Base-by-base conservation (phyloP, 2,797 vertebrate species). In the Molossus molossus region DNA sequence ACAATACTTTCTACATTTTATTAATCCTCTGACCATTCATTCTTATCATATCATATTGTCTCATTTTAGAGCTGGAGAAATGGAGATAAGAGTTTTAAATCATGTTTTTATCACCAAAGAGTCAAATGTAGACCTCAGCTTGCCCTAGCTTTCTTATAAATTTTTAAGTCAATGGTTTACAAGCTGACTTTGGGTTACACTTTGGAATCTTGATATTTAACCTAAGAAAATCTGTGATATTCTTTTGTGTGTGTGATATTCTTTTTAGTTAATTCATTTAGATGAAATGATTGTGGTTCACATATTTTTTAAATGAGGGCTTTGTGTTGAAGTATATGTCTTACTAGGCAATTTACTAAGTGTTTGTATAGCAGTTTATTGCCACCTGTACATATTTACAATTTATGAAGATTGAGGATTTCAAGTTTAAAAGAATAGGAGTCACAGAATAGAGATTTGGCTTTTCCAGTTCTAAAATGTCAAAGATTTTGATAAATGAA, bases 181-280 rank as follows among this genome's bases (percentile, higher is more conserved):
- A 87, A 37, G 6, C 9, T 23, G 50, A 9, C 53, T 79, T 84
- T 76, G n/a, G n/a, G 8, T 92, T 79, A 33, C 73, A 65, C 15
- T 79, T 83, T 80, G 72, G 10, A 2, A 7, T 75, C 37, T 62
- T 84, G 65, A 87, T 82, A 84, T 90, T 87, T 86, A 75, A 17
- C 27, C 88, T 84, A 82, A 91, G 53, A 72, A 87, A 70, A 75
- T 58, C 40, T 29, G 2, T 90, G 72, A 21, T 62, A 65, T 20
- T 65, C 11, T 83, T 90, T 5, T 45, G 40, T 45, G 40, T 45
- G 40, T 45, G 40, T 45, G 40, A 45, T 45, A 45, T 45, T 45
- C 40, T 45, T 45, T 45, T 50, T 58, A 53, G 60, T 89, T 94
- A 62, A 86, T 86, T 23, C 13, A 72, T 82, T 94, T 70, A 86